These are phyloP conservation scores for Scopus umbretta DNA, from an alignment of 2,113 vertebrate species.

Conservation along the genomic window DNA sequence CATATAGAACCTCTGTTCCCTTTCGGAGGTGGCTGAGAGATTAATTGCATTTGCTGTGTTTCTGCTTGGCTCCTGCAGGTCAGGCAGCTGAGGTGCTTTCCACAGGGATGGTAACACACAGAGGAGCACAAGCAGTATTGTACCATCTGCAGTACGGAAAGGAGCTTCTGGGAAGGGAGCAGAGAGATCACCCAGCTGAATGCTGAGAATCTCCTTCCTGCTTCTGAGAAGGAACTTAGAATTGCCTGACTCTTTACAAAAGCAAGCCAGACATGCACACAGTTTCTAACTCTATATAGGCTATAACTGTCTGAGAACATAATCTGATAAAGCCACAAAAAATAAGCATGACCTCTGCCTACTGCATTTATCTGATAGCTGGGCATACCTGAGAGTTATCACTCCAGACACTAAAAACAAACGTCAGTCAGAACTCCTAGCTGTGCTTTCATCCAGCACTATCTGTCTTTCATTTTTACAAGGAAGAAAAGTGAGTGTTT, in stretches of 20 bases:
- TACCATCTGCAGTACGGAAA: not conserved
- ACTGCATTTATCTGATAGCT: not conserved
- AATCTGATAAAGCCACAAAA: not conserved
- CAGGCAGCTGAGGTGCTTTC: not conserved
- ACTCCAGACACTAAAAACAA: not conserved
- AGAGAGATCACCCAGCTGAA: not conserved
- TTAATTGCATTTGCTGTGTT: not conserved
- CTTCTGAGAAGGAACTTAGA: not conserved
- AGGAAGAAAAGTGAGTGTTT: not conserved
- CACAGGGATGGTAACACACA: fast-evolving
- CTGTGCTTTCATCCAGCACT: not conserved
- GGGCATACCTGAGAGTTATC: not conserved
- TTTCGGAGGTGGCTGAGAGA: not conserved
- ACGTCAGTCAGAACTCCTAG: not conserved
- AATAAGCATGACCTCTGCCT: not conserved
- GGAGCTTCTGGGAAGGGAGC: not conserved
- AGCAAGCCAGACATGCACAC: not conserved
- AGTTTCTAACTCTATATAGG: not conserved
- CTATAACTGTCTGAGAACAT: not conserved
- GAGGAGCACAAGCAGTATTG: not conserved
- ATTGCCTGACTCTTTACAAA: not conserved
- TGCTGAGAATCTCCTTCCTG: not conserved
- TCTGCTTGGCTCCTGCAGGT: not conserved
- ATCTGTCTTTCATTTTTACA: not conserved
- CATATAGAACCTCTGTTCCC: not conserved